Evolutionary conservation across 2,888 invertebrate genomes (phyloP), one percentile per base, ranked within the genome.

Genomic region (Melanargia galathea): DNA sequence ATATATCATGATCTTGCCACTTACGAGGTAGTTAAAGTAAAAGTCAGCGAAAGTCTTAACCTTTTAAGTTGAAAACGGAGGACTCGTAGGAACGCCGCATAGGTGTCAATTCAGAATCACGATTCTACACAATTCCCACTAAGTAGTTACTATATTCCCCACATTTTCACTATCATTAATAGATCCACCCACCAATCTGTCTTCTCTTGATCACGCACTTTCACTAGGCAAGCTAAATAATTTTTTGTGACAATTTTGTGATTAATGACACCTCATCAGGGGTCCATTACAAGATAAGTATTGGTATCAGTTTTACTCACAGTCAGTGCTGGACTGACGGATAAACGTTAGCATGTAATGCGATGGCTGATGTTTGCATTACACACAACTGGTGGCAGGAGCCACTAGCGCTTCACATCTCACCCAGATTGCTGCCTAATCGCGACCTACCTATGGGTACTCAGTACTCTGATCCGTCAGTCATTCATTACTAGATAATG

Each of bases 1-100:
- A 55, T 55, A 22, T n/a, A 40, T 24, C 40, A 26, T 26, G 55
- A 55, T 26, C 43, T 55, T 55, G 16, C 55, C 55, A 55, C 40
- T 43, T 54, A 55, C 40, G 55, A 24, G n/a, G 10, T 55, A 10
- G 40, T 24, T 55, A 30, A n/a, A 6, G 7, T 26, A 7, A 16
- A 24, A 18, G 26, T 6, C 16, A 16, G 55, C 43, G 43, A 55
- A 55, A 55, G 55, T 54, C 16, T n/a, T 51, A 18, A 55, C 40
- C 40, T 55, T 43, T 38, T 26, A 26, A 55, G 40, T 43, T 43
- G 55, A 26, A 26, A 35, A 20, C 35, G 35, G 16, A 24, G 24
- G 45, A 46, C 22, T 18, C 26, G 18, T n/a, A n/a, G n/a, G n/a
- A n/a, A n/a, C n/a, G 30, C 16, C n/a, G 22, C 18, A 18, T 11